phyloP scores from a whole-genome alignment of 2,888 invertebrate species.

The Nemoura dubitans region DNA sequence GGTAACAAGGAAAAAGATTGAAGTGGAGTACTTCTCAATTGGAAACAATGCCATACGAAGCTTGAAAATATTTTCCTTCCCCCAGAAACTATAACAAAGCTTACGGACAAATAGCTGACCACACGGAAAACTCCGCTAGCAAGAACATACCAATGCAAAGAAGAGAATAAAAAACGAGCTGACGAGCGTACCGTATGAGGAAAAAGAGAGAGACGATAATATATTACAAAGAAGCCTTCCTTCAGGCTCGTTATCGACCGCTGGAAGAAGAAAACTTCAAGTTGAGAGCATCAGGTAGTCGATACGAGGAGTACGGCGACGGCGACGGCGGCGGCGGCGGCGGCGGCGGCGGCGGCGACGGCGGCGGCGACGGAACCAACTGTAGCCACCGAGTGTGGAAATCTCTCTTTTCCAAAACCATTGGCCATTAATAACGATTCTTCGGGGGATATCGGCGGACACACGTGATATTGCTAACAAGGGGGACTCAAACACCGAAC shows the following conservation, averaged over 20 bases:
- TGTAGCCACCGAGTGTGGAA: neutral
- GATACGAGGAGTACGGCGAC: neutral
- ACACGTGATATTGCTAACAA: neutral
- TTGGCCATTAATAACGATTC: constrained; percentile 7
- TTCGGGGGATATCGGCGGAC: neutral
- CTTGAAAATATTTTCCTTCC: neutral
- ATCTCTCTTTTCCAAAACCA: constrained; percentile 12
- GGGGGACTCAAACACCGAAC: no score
- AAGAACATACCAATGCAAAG: neutral
- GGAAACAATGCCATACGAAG: neutral
- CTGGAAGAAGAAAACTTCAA: neutral
- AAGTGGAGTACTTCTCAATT: neutral
- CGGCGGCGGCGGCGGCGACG: neutral
- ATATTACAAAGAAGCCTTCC: constrained; percentile 5
- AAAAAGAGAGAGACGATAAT: neutral
- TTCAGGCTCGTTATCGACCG: constrained; percentile 5
- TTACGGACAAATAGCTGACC: neutral
- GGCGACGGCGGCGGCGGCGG: neutral
- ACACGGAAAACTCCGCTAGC: neutral
- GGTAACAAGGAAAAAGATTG: neutral
- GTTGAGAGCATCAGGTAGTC: constrained; percentile 12
- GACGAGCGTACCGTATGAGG: neutral
- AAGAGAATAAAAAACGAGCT: neutral
- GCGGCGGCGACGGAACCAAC: neutral
- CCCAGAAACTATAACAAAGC: neutral